Percentiles rank a stretch among this genome's conserved stretches.
Conservation (phyloP, 2,113 vertebrate species). For the Stigmatopora argus region DNA sequence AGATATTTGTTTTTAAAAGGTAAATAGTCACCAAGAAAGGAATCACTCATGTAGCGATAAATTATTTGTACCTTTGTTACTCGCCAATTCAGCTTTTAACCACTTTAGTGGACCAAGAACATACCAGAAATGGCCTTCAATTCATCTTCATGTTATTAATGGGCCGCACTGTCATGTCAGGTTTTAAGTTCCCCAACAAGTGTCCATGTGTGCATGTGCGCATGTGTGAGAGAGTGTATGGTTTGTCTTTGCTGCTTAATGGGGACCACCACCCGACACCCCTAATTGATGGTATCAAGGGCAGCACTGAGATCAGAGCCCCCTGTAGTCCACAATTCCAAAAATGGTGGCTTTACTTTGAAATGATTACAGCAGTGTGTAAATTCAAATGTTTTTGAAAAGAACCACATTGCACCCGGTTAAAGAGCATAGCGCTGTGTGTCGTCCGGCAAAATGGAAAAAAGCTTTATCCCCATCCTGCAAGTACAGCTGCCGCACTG, state of each 20-base stretch:
- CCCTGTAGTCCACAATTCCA: background rate
- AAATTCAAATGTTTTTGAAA: background rate
- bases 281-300: too few relatives aligned
- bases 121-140: conserved; percentile 22
- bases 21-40: background rate
- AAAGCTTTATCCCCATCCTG: conserved; percentile 42
- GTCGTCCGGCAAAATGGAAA: background rate
- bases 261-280: too few relatives aligned
- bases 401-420: conserved; percentile 4
- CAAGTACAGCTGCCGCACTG: conserved; percentile 61
- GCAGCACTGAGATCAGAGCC: too few relatives aligned
- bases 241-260: conserved; percentile 36
- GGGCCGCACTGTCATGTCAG: conserved; percentile 65
- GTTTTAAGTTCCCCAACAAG: conserved; percentile 73
- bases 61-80: background rate
- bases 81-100: background rate
- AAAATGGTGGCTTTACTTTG: background rate
- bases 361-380: background rate
- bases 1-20: background rate
- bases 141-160: conserved; percentile 71
- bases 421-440: conserved; percentile 17
- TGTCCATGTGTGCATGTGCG: conserved; percentile 26
- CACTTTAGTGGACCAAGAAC: background rate
- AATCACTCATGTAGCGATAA: background rate
- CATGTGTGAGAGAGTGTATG: conserved; percentile 12